Evolutionary conservation across 2,113 vertebrate genomes (phyloP).

Genomic region (Urocolius indicus): DNA sequence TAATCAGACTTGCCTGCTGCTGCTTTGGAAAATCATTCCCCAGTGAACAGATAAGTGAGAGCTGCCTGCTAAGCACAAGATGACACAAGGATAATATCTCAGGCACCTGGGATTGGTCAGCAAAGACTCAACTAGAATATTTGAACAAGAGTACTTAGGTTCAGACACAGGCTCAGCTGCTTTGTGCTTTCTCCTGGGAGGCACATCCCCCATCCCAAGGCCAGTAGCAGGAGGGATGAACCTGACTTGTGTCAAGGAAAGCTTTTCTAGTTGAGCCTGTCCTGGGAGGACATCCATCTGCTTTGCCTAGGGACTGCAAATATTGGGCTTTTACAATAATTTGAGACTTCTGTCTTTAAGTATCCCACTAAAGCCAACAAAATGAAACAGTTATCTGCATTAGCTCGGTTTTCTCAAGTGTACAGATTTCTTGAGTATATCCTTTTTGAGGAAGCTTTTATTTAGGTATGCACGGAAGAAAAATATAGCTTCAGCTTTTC

Average conservation of each 20-base stretch:
- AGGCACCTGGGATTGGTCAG: background rate
- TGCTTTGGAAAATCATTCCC: background rate
- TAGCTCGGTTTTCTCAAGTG: background rate
- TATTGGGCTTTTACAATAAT: background rate
- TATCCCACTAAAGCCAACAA: background rate
- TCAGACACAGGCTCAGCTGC: fast-evolving
- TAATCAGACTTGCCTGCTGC: background rate
- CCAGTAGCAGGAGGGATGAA: background rate
- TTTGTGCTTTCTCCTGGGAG: fast-evolving
- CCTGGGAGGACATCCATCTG: background rate
- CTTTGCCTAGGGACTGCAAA: background rate
- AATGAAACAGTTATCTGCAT: background rate
- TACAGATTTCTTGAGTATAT: background rate
- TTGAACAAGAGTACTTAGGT: fast-evolving
- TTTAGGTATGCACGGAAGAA: background rate
- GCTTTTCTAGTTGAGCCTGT: background rate
- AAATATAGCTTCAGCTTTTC: background rate
- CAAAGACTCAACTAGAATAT: background rate
- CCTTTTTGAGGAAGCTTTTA: background rate
- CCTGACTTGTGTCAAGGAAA: background rate
- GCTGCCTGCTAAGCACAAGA: background rate
- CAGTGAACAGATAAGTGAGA: fast-evolving
- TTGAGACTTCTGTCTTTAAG: background rate
- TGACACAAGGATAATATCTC: fast-evolving
- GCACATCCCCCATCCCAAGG: background rate